phyloP scores from a whole-genome alignment of 1,140 invertebrate species.

The Drosophila sulfurigaster region DNA sequence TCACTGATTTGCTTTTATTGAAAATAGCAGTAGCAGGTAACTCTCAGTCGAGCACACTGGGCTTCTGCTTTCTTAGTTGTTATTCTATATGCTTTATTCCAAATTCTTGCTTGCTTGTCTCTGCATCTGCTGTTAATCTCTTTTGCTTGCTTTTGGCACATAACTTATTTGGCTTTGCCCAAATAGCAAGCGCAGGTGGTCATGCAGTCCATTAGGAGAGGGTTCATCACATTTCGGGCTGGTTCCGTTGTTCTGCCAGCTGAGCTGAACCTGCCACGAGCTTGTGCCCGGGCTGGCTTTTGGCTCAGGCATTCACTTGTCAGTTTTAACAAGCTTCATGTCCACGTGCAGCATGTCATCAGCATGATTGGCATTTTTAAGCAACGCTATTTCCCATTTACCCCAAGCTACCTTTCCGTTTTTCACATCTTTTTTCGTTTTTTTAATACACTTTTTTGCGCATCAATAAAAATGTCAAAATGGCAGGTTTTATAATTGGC shows the following conservation, averaged over 20 bases:
- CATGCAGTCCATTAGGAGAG: conserved; percentile 24
- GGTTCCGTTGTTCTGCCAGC: background rate
- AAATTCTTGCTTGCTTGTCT: too few species aligned
- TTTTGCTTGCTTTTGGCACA: conserved; percentile 9
- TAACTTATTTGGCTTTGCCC: conserved; percentile 7
- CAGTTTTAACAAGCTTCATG: conserved; percentile 44
- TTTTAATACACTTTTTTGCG: conserved; percentile 43
- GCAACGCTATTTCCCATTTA: conserved; percentile 40
- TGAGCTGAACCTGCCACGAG: conserved; percentile 1
- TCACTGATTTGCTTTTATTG: too few species aligned
- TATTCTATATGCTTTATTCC: too few species aligned
- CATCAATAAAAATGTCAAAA: conserved; percentile 73
- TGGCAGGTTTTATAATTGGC: conserved; percentile 80
- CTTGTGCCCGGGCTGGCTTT: too few species aligned
- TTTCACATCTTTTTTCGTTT: conserved; percentile 44
- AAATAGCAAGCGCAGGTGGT: conserved; percentile 9
- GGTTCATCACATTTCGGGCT: conserved; percentile 5
- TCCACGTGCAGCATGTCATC: conserved; percentile 37
- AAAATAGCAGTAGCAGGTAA: too few species aligned
- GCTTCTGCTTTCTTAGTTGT: too few species aligned
- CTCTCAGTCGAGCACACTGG: too few species aligned
- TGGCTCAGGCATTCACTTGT: conserved; percentile 26
- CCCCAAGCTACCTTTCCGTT: conserved; percentile 31
- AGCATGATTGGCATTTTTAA: conserved; percentile 75
- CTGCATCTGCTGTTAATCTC: background rate